Evolutionary conservation across 2,888 invertebrate species (phyloP), one percentile per base, ranked within the genome.

Genomic region (Polyommatus iphigenia): DNA sequence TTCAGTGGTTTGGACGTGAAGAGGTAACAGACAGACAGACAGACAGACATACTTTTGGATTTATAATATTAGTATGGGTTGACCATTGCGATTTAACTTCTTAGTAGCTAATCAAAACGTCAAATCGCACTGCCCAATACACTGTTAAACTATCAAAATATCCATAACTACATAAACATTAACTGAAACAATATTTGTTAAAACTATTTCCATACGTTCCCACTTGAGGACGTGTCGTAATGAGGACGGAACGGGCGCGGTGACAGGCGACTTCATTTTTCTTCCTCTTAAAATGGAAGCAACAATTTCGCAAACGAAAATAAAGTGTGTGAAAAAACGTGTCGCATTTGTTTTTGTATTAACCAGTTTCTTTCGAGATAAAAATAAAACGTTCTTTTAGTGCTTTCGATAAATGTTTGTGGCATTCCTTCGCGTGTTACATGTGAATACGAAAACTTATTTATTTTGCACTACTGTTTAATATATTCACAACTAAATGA

Each of bases 221-320:
- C 5, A 81, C 78, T 50, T 80, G 81, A 5, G 87, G 85, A 29
- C 82, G 82, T 6, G 88, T 81, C 79, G 80, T 84, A 88, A 73
- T 85, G 84, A 75, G 80, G 80, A 76, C 81, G 81, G 79, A 80
- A 6, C 79, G 79, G 79, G 82, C 82, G 54, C 80, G 77, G 32
- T 73, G 79, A 59, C 80, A 77, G 59, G 67, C 72, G 73, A 78
- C 79, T 75, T 77, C 71, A 41, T 85, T 82, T 67, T 85, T 87
- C 81, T 87, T 88, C 80, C 86, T 88, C 80, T 91, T 90, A 79
- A 87, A 88, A 84, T 90, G 89, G 83, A 82, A 90, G 84, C 89
- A 90, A 87, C 86, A 88, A 81, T 91, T 91, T 81, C 90, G 91
- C 92, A 92, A 88, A 78, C 78, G 81, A 86, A 78, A 82, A 81